Evolutionary conservation across 2,797 vertebrate species (phyloP).

Genomic region (Pangasius mekongensis): DNA sequence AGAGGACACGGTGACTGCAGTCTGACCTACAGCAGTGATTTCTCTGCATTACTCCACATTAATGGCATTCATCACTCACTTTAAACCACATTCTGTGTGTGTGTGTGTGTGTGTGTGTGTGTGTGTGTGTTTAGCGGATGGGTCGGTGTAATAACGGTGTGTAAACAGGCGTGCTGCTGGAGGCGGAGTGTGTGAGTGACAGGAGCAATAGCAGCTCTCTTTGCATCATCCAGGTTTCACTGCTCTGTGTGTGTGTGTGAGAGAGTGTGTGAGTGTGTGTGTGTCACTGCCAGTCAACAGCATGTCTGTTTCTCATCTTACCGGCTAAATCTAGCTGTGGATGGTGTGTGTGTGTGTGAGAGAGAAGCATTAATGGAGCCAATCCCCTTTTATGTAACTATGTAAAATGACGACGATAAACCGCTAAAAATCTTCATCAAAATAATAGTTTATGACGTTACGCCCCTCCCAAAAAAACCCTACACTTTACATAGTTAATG

Average conservation of each 20-base stretch:
- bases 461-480: not conserved
- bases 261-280: constrained; percentile 13
- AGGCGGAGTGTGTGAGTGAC: constrained; percentile 40
- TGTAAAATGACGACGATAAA: not conserved
- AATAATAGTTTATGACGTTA: not conserved
- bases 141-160: constrained; percentile 21
- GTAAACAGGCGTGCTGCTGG: constrained; percentile 30
- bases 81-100: constrained; percentile 9
- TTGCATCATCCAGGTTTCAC: constrained; percentile 37
- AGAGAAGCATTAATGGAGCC: not conserved
- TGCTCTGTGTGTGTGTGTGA: not conserved
- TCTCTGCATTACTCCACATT: constrained; percentile 16
- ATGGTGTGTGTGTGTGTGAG: not conserved
- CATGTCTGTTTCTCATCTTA: constrained; percentile 30
- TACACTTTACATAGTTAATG: not conserved
- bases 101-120: constrained; percentile 9
- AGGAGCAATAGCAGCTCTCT: constrained; percentile 21
- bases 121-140: constrained; percentile 6
- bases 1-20: not conserved
- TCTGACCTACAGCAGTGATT: constrained; percentile 26
- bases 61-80: constrained; percentile 28
- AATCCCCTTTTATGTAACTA: not conserved
- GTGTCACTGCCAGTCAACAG: constrained; percentile 28
- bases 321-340: constrained; percentile 20
- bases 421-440: not conserved